Percentiles rank a stretch among this genome's conserved stretches.
These are phyloP conservation scores for Oncorhynchus keta DNA, from an alignment of 2,113 vertebrate species.

Conservation along the genomic window DNA sequence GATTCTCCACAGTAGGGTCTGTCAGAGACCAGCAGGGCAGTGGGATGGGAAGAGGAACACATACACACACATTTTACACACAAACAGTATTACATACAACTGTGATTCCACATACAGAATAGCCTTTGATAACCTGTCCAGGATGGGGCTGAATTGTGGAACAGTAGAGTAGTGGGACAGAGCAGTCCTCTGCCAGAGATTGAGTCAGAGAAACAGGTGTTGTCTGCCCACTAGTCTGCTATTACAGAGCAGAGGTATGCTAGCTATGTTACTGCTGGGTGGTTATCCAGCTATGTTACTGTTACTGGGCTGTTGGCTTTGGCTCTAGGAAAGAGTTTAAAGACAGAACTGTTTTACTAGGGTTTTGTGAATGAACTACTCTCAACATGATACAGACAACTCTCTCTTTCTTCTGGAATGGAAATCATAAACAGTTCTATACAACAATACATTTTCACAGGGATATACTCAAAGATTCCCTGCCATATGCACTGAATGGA, in stretches of 20 bases:
- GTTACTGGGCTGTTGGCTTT: no score
- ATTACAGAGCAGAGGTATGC: constrained; percentile 81
- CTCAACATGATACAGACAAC: constrained; percentile 44
- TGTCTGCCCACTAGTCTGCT: constrained; percentile 85
- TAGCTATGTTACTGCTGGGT: constrained; percentile 77
- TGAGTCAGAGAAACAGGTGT: constrained; percentile 85
- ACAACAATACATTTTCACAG: not conserved
- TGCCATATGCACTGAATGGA: no score
- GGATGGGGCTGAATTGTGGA: constrained; percentile 13
- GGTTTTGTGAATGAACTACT: constrained; percentile 25
- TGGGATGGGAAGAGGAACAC: constrained; percentile 23
- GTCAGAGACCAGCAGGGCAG: constrained; percentile 30
- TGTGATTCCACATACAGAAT: not conserved
- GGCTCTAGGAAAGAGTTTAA: no score
- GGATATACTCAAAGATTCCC: not conserved
- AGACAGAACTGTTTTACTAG: not conserved
- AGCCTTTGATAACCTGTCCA: not conserved
- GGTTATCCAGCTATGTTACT: no score
- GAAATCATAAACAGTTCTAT: not conserved
- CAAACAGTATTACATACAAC: not conserved
- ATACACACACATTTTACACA: not conserved
- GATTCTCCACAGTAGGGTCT: constrained; percentile 31
- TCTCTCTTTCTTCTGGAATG: constrained; percentile 27
- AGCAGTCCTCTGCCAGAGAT: constrained; percentile 36
- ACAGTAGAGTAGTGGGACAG: constrained; percentile 19